A percentile compares a stretch with the other conserved stretches of the same genome.
Conservation (phyloP, 2,888 invertebrate species). For the Lithosia quadra region DNA sequence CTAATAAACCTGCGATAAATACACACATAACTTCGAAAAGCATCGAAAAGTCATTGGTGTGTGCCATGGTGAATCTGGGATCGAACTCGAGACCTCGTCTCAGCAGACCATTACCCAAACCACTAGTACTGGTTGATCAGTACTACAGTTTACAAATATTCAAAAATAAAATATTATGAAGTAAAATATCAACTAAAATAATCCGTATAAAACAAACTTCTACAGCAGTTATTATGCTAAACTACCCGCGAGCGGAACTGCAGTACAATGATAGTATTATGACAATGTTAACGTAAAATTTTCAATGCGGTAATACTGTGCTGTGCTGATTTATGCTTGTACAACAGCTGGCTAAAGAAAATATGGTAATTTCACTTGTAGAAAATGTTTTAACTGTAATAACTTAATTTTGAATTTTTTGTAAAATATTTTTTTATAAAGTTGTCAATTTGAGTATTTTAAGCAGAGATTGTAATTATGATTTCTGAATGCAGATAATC, state of each 20-base stretch:
- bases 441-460: too few species aligned
- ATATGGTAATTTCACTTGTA: constrained; percentile 21
- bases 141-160: too few species aligned
- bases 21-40: too few species aligned
- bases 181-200: constrained; percentile 25
- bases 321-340: constrained; percentile 41
- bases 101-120: too few species aligned
- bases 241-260: constrained; percentile 50
- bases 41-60: too few species aligned
- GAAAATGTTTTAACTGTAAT: neutral
- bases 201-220: constrained; percentile 20
- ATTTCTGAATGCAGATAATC: too few species aligned
- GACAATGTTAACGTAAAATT: constrained; percentile 43
- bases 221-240: constrained; percentile 33
- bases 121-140: too few species aligned
- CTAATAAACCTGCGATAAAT: too few species aligned
- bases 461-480: too few species aligned
- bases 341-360: constrained; percentile 34
- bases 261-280: constrained; percentile 43
- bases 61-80: too few species aligned
- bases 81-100: too few species aligned
- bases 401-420: neutral
- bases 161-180: constrained; percentile 26
- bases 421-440: neutral
- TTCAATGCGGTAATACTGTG: constrained; percentile 25